A percentile compares a stretch with the other conserved stretches of the same genome.
Conservation (phyloP, 2,113 vertebrate genomes). For the Polypterus bichir region DNA sequence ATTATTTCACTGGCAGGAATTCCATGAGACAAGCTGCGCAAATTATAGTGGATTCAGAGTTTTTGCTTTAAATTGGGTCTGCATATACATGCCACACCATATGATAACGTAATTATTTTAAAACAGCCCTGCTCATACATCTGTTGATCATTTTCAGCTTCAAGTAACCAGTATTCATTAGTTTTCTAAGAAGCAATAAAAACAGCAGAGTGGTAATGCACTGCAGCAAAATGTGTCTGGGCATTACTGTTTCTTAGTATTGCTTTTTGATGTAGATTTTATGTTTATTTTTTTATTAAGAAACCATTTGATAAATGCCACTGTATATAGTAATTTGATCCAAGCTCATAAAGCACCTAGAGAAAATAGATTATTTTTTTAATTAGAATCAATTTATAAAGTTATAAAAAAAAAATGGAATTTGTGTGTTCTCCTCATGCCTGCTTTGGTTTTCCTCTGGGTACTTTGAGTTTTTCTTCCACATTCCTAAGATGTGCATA, state of each 20-base stretch:
- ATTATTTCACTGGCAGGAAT: neutral
- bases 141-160: slow-evolving; percentile 3
- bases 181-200: slow-evolving; percentile 3
- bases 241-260: neutral
- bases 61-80: neutral
- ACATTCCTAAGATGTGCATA: too few relatives aligned
- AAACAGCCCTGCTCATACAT: neutral
- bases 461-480: too few relatives aligned
- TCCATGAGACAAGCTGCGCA: neutral
- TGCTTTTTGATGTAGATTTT: slow-evolving; percentile 3
- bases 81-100: slow-evolving; percentile 2
- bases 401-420: too few relatives aligned
- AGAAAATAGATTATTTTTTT: too few relatives aligned
- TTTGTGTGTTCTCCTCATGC: too few relatives aligned
- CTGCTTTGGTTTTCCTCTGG: too few relatives aligned
- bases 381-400: too few relatives aligned
- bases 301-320: neutral
- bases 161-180: slow-evolving; percentile 6
- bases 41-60: neutral
- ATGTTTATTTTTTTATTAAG: neutral
- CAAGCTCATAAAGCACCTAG: too few relatives aligned
- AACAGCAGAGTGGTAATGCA: slow-evolving; percentile 4
- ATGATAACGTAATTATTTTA: slow-evolving; percentile 3
- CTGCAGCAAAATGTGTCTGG: neutral
- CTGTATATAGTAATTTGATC: too few relatives aligned